phyloP scores from a whole-genome alignment of 2,113 vertebrate species.

The Rhagologus leucostigma region DNA sequence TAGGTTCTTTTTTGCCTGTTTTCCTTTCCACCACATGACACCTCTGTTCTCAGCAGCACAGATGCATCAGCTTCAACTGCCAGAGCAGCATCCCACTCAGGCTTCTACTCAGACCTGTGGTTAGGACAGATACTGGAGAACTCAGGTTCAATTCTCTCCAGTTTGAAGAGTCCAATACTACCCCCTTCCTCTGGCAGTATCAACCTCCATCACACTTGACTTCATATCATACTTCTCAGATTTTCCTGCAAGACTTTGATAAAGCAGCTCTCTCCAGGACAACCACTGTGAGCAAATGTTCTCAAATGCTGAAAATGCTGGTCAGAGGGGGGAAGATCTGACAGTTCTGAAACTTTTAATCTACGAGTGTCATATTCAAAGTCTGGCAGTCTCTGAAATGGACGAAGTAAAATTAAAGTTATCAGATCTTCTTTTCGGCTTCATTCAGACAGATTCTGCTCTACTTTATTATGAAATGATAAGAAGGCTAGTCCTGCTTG shows the following conservation, averaged over 20 bases:
- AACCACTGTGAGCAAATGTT: not conserved
- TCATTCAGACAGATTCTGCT: not conserved
- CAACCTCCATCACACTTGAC: not conserved
- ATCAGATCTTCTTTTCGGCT: not conserved
- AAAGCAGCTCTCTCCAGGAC: not conserved
- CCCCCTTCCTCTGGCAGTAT: not conserved
- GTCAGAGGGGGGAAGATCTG: not conserved
- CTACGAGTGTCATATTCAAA: not conserved
- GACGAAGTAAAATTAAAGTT: not conserved
- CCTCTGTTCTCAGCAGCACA: not conserved
- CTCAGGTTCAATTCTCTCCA: not conserved
- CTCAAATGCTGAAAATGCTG: not conserved
- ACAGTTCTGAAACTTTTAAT: not conserved
- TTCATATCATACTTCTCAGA: not conserved
- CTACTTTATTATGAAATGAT: not conserved
- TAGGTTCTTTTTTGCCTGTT: not conserved
- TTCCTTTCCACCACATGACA: not conserved
- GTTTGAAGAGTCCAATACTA: not conserved
- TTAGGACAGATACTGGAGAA: not conserved
- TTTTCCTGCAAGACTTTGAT: not conserved
- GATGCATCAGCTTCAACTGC: not conserved
- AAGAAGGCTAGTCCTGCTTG: not conserved
- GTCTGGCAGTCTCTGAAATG: not conserved
- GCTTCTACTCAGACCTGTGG: not conserved
- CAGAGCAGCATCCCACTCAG: not conserved